Conservation (phyloP, 2,113 vertebrate species). For the Urocolius indicus region DNA sequence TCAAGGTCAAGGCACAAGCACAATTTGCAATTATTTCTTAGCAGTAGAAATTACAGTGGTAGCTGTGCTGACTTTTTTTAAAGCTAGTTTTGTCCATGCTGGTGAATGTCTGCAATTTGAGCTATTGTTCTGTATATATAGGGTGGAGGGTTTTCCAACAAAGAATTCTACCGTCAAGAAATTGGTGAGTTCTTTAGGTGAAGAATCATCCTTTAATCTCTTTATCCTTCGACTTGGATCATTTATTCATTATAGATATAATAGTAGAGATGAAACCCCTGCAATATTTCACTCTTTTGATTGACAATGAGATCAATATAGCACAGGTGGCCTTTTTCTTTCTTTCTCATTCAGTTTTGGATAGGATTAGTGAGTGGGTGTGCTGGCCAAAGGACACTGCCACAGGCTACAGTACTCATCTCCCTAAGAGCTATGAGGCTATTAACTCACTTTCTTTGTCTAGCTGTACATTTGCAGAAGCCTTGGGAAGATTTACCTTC, state of each 20-base stretch:
- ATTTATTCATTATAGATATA: background rate
- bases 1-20: background rate
- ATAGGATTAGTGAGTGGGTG: background rate
- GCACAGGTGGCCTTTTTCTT: background rate
- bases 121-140: background rate
- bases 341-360: background rate
- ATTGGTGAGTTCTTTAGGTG: background rate
- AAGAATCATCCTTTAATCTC: background rate
- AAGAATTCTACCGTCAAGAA: background rate
- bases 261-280: background rate
- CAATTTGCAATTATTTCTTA: background rate
- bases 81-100: background rate
- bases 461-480: background rate
- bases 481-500: background rate
- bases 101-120: background rate
- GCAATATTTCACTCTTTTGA: background rate
- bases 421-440: background rate
- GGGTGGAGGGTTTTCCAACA: background rate
- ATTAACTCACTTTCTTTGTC: background rate
- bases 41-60: background rate
- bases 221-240: background rate
- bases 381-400: background rate
- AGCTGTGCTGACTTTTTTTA: background rate
- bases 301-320: background rate
- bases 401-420: background rate